phyloP scores from a whole-genome alignment of 2,888 invertebrate genomes.

The Eurytoma adleriae region DNA sequence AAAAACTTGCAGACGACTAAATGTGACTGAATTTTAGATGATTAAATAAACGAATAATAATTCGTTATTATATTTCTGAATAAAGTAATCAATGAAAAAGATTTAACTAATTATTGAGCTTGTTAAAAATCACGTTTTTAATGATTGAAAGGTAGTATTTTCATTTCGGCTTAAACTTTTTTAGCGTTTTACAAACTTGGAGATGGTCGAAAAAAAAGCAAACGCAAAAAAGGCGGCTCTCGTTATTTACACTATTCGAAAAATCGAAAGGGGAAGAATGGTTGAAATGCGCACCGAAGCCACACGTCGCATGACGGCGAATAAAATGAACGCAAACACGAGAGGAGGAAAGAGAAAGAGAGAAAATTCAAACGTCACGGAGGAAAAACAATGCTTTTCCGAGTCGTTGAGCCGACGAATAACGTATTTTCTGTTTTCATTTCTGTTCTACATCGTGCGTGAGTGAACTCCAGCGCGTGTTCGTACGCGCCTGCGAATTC shows the following conservation, averaged over 20 bases:
- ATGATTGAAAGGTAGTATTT: not conserved
- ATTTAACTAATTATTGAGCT: too few relatives aligned
- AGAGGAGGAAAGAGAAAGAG: not conserved
- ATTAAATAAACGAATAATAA: too few relatives aligned
- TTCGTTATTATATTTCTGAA: too few relatives aligned
- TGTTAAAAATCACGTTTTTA: not conserved
- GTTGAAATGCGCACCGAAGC: not conserved
- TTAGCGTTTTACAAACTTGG: not conserved
- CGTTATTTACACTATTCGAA: conserved; percentile 26
- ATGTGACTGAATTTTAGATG: too few relatives aligned
- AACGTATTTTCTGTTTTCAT: conserved; percentile 7
- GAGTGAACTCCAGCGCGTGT: too few relatives aligned
- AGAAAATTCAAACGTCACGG: conserved; percentile 27
- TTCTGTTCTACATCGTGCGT: conserved; percentile 3
- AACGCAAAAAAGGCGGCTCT: not conserved
- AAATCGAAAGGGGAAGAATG: conserved; percentile 1
- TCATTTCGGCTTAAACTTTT: not conserved
- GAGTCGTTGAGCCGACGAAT: conserved; percentile 29
- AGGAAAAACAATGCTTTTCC: conserved; percentile 35
- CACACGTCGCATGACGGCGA: conserved; percentile 17
- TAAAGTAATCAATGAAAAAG: too few relatives aligned
- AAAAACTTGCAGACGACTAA: too few relatives aligned
- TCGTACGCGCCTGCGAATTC: too few relatives aligned
- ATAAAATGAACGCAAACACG: conserved; percentile 9
- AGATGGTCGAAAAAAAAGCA: not conserved